Evolutionary conservation across 2,888 invertebrate species (phyloP).

Genomic region (Synergus umbraculus): DNA sequence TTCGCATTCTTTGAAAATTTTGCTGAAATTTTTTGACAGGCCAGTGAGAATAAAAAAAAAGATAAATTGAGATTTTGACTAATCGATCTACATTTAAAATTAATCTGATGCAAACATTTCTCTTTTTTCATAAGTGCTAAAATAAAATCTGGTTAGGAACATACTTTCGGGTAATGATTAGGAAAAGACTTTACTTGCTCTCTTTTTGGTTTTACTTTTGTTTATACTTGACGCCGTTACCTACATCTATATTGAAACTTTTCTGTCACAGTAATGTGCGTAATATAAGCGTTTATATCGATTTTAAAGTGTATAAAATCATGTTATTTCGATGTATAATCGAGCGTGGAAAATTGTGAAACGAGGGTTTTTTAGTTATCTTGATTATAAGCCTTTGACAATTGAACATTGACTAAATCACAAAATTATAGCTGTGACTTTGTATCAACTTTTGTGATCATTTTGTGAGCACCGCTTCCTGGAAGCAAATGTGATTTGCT

Average conservation of each 20-base stretch:
- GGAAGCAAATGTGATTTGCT: too few relatives aligned
- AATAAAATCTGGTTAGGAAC: not conserved
- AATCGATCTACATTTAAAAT: not conserved
- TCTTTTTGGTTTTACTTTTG: not conserved
- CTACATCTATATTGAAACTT: not conserved
- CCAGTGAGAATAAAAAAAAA: not conserved
- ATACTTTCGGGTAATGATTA: not conserved
- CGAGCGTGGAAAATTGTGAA: not conserved
- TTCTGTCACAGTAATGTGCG: not conserved
- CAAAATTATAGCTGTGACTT: too few relatives aligned
- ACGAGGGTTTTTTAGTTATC: not conserved
- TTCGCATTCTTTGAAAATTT: not conserved
- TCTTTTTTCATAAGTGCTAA: not conserved
- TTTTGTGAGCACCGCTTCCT: too few relatives aligned
- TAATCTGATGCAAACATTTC: not conserved
- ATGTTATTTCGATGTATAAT: not conserved
- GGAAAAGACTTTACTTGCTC: not conserved
- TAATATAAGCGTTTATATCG: not conserved
- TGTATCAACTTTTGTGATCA: too few relatives aligned
- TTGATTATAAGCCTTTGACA: not conserved
- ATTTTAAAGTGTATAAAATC: not conserved
- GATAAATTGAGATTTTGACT: not conserved
- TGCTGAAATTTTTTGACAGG: not conserved
- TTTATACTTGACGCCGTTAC: not conserved
- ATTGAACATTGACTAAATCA: not conserved